Conservation (phyloP, 2,797 vertebrate species). For the Poecilia wingei region DNA sequence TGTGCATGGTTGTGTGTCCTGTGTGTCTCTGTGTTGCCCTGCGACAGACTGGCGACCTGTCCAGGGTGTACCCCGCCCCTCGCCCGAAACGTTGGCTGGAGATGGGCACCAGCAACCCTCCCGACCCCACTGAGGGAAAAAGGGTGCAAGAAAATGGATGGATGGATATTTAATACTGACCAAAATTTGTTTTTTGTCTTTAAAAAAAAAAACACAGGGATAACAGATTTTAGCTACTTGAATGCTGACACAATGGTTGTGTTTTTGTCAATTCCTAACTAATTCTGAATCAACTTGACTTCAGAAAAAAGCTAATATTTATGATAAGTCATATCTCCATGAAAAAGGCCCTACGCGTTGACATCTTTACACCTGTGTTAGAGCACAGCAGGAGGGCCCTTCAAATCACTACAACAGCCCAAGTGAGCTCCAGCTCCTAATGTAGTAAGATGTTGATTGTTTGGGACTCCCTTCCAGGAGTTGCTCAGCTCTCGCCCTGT, state of each 20-base stretch:
- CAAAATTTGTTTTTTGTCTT: no score
- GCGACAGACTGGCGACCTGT: no score
- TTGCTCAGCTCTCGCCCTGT: constrained; percentile 46
- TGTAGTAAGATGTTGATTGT: constrained; percentile 68
- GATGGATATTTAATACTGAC: no score
- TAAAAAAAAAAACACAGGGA: background rate
- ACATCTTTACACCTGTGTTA: constrained; percentile 16
- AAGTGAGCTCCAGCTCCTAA: constrained; percentile 22
- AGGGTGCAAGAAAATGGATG: no score
- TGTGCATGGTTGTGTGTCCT: no score
- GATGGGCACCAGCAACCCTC: no score
- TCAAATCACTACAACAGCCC: constrained; percentile 26
- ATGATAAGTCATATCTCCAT: background rate
- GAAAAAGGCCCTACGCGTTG: background rate
- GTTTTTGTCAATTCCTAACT: background rate
- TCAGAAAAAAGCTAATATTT: background rate
- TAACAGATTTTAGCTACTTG: background rate
- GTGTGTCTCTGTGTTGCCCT: no score
- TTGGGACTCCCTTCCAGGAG: constrained; percentile 53
- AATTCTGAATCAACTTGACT: background rate
- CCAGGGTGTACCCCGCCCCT: no score
- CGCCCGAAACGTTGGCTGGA: no score
- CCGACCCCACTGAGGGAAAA: no score
- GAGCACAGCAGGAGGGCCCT: constrained; percentile 31
- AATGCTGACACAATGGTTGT: background rate